These are phyloP conservation scores for Ancistrus triradiatus DNA, from an alignment of 2,113 vertebrate genomes.

Conservation along the genomic window DNA sequence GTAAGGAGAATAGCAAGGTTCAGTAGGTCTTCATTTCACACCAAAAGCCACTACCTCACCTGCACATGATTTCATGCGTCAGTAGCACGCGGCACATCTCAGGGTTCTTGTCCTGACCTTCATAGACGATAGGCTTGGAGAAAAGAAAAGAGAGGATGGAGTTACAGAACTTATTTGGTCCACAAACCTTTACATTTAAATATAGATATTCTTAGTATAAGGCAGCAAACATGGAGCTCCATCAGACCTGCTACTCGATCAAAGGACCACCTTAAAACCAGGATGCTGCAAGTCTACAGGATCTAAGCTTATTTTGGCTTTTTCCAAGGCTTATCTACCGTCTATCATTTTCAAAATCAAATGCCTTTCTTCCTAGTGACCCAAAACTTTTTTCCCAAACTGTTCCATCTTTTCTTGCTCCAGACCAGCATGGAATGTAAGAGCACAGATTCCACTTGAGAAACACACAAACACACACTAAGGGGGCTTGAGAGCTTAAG, in stretches of 20 bases:
- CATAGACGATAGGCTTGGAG: conserved; percentile 89
- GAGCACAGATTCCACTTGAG: conserved; percentile 16
- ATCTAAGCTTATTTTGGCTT: neutral
- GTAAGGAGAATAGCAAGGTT: too few relatives aligned
- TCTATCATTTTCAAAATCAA: neutral
- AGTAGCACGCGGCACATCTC: conserved; percentile 98
- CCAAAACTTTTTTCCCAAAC: neutral
- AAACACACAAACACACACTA: conserved; percentile 23
- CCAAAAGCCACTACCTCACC: too few relatives aligned
- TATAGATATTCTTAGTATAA: too few relatives aligned
- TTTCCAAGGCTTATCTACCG: neutral
- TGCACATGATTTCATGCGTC: conserved; percentile 99
- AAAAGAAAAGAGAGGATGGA: conserved; percentile 31
- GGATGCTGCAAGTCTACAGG: too few relatives aligned
- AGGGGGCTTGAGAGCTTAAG: conserved; percentile 23
- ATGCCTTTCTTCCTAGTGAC: neutral
- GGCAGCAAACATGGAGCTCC: too few relatives aligned
- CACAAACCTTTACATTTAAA: too few relatives aligned
- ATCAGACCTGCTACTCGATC: too few relatives aligned
- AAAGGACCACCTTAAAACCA: neutral
- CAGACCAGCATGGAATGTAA: neutral
- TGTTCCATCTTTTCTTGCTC: neutral
- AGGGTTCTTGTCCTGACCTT: conserved; percentile 99
- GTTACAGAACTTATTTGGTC: neutral
- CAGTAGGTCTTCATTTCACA: too few relatives aligned